phyloP scores from a whole-genome alignment of 30 jellyfish, hydroid and myxozoan genomes.

The Turritopsis rubra region DNA sequence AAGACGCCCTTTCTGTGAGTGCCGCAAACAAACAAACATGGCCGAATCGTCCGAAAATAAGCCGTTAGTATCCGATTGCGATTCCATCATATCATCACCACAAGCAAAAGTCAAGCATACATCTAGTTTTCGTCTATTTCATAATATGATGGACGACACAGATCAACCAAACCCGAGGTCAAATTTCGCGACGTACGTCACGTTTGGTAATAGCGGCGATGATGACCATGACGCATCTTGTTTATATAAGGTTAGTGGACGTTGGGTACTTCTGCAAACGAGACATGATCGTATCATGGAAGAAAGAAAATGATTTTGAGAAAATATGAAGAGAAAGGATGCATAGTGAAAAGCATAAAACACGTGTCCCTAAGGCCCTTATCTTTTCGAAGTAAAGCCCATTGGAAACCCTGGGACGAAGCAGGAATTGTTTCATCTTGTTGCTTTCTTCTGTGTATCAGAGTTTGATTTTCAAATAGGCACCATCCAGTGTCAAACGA shows the following conservation, averaged over 20 bases:
- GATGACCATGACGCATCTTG: not conserved
- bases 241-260: conserved; percentile 6
- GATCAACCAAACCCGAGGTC: not conserved
- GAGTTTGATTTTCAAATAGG: not conserved
- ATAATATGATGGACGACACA: not conserved
- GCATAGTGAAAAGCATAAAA: too few species aligned
- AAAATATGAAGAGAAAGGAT: too few species aligned
- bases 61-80: not conserved
- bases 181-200: conserved; percentile 13
- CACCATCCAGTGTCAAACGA: conserved; percentile 4
- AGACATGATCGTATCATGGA: too few species aligned
- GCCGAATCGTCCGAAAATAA: not conserved
- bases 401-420: too few species aligned
- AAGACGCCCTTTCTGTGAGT: not conserved
- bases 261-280: not conserved
- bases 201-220: not conserved
- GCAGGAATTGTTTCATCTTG: too few species aligned
- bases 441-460: too few species aligned
- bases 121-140: conserved; percentile 4
- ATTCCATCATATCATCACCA: not conserved
- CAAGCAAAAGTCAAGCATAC: conserved; percentile 8
- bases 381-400: too few species aligned
- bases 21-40: not conserved
- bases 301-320: not conserved
- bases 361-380: too few species aligned